A percentile compares a stretch with the other conserved stretches of the same genome.
Evolutionary conservation across 2,113 vertebrate species (phyloP).

Genomic region (Paramormyrops kingsleyae): DNA sequence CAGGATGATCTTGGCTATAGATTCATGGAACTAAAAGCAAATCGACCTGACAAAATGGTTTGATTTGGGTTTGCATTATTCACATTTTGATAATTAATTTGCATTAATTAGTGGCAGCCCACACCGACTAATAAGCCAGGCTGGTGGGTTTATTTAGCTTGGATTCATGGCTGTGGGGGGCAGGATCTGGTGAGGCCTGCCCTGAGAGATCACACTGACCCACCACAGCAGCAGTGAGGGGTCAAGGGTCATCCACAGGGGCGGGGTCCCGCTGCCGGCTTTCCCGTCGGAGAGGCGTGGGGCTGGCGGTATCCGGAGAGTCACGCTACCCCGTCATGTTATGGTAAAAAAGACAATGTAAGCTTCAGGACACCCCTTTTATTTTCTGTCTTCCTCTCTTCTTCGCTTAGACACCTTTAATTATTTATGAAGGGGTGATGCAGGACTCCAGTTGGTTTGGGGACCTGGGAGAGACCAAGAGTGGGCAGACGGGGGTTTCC

Average conservation of each 20-base stretch:
- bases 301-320: background rate
- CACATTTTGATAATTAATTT: background rate
- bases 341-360: constrained; percentile 36
- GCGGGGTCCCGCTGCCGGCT: background rate
- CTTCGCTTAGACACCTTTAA: constrained; percentile 38
- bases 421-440: constrained; percentile 45
- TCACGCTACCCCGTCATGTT: constrained; percentile 30
- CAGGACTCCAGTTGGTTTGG: constrained; percentile 48
- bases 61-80: background rate
- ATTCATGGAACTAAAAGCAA: background rate
- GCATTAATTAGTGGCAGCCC: background rate
- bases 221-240: background rate
- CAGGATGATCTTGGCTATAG: background rate
- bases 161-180: background rate
- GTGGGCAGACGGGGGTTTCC: constrained; percentile 51
- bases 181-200: background rate
- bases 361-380: constrained; percentile 36
- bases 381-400: constrained; percentile 21
- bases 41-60: background rate
- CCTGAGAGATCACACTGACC: background rate
- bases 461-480: constrained; percentile 57
- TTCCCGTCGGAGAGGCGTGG: background rate
- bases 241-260: background rate
- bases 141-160: background rate
- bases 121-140: background rate